Base-by-base conservation (phyloP, 2,797 vertebrate genomes). In the Loris lydekkerianus region DNA sequence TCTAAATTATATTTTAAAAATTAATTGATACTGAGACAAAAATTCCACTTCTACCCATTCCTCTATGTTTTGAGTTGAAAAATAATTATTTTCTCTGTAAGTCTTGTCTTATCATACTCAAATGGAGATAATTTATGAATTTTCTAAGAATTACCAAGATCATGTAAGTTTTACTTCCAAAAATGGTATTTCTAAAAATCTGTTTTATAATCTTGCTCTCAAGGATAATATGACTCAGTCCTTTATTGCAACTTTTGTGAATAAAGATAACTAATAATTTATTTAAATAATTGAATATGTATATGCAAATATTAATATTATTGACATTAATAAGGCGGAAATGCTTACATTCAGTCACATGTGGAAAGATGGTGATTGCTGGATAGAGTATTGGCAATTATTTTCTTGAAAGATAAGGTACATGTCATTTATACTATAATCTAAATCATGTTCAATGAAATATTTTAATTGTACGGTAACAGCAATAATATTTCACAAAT, bases 1-100 rank as follows among this genome's bases (percentile, higher is more conserved):
- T 92, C 34, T 56, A 56, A 92, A 77, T 65, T 76, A 29, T 5
- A 86, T 72, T 78, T 78, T 13, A 78, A 86, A 86, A 70, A 78
- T 17, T 86, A 6, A 86, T 70, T 72, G 10, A 5, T 53, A 49
- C 11, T 67, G 23, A 60, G 43, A n/a, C 63, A 73, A 78, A 70
- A 76, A 34, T 76, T 85, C 46, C 49, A 25, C 14, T 34, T 58
- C 17, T 56, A 65, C 34, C n/a, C 23, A 31, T 85, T 67, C n/a
- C 20, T 76, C 10, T 76, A 5, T 56, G 18, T 67, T 92, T 76
- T 67, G 9, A 92, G 40, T 78, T 67, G 43, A 8, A 3, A 75
- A 84, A 27, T 53, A 63, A 23, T 70, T 20, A 72, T 20, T n/a
- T 72, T 34, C 60, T 56, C 70, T 76, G 65, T 14, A 27, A 2